Evolutionary conservation across 2,888 invertebrate species (phyloP).

Genomic region (Eupeodes latifasciatus): DNA sequence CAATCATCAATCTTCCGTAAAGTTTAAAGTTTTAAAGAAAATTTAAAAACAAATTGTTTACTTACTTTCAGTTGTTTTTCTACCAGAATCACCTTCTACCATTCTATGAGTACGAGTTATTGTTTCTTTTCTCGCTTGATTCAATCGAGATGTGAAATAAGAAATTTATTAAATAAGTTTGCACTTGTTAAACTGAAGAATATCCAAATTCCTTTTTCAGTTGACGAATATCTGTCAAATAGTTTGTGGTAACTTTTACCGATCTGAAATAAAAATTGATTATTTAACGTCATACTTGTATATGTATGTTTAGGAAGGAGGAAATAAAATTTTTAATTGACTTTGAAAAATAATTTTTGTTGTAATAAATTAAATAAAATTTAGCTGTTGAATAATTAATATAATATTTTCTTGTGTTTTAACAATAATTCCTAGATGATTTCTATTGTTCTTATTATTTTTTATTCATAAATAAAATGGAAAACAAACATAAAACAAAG

Average conservation of each 20-base stretch:
- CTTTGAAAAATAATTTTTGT: background rate
- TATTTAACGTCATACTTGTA: background rate
- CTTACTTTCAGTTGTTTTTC: constrained; percentile 91
- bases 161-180: constrained; percentile 70
- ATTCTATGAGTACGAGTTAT: constrained; percentile 90
- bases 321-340: constrained; percentile 5
- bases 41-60: constrained; percentile 75
- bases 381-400: background rate
- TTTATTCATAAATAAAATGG: constrained; percentile 7
- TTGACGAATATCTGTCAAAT: constrained; percentile 34
- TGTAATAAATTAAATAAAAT: background rate
- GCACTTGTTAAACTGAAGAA: constrained; percentile 48
- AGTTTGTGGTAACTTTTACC: constrained; percentile 76
- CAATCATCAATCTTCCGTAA: no score
- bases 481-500: constrained; percentile 12
- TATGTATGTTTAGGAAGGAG: background rate
- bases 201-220: constrained; percentile 47
- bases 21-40: no score
- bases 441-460: constrained; percentile 28
- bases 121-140: constrained; percentile 80
- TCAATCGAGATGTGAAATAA: constrained; percentile 68
- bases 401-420: background rate
- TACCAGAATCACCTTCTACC: constrained; percentile 94
- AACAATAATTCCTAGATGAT: constrained; percentile 25
- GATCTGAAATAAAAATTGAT: constrained; percentile 78